Percentiles rank a stretch among this genome's conserved stretches.
Evolutionary conservation across 2,888 invertebrate species (phyloP).

Genomic region (Drosophila meridiana): DNA sequence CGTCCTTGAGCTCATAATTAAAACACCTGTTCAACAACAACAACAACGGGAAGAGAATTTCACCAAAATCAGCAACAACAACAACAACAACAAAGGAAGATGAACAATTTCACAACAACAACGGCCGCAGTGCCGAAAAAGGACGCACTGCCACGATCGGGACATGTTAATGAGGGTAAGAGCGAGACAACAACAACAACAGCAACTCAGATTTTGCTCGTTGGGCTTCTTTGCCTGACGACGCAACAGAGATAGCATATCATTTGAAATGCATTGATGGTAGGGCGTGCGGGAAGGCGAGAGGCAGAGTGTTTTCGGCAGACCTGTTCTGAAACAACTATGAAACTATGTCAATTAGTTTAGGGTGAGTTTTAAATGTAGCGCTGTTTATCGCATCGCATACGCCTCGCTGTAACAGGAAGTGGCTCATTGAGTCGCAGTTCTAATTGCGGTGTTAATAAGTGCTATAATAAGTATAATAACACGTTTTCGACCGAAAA

Average conservation of each 20-base stretch:
- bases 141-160: constrained; percentile 88
- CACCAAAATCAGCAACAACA: constrained; percentile 3
- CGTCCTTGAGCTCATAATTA: constrained; percentile 75
- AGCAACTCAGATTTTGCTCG: constrained; percentile 21
- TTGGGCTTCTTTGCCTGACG: constrained; percentile 39
- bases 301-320: background rate
- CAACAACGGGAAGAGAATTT: constrained; percentile 33
- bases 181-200: constrained; percentile 14
- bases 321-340: constrained; percentile 21
- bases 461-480: constrained; percentile 15
- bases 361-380: constrained; percentile 44
- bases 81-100: constrained; percentile 41
- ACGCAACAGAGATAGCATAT: constrained; percentile 37
- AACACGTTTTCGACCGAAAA: constrained; percentile 1
- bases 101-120: constrained; percentile 84
- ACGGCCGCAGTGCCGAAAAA: constrained; percentile 82
- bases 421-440: constrained; percentile 33
- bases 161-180: constrained; percentile 87
- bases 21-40: constrained; percentile 69
- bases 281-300: background rate
- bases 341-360: constrained; percentile 37
- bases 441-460: constrained; percentile 36
- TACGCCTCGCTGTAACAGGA: constrained; percentile 27
- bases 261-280: constrained; percentile 38
- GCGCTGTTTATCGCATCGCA: constrained; percentile 16